Evolutionary conservation across 2,113 vertebrate species (phyloP), one percentile per base, ranked within the genome.

Genomic region (Bucco capensis): DNA sequence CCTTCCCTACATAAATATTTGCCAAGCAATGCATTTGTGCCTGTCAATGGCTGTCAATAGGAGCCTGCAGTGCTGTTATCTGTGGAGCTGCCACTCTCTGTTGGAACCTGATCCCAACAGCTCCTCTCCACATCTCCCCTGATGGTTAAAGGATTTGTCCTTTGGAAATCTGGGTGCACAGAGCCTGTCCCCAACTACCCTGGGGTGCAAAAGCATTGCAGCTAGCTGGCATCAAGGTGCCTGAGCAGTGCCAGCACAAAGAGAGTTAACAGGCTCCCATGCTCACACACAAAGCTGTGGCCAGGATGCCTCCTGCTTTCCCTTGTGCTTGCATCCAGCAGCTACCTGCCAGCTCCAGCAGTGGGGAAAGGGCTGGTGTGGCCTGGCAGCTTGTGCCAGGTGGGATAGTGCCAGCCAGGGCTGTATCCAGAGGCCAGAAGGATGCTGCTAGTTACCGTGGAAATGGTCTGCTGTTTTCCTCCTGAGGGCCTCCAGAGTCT

Each of bases 381-480:
- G 73, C 9, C 12, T 1, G 2, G 72, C 62, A 67, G 47, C 0
- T 0, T 14, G 51, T 60, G 83, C 83, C 89, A 90, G 74, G 12
- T 49, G 51, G 87, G 72, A 6, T 0, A 0, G 66, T n/a, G 82
- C 73, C 89, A 83, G 50, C 14, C 7, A 5, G 46, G 53, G 65
- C 53, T 58, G 57, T 3, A 47, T 5, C 0, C 14, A 14, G 14
- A 23, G 76, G 53, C 35, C 51, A 44, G 40, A 12, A n/a, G 69
- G 78, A 51, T 10, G 56, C 47, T 16, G 21, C n/a, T 24, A 31
- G 83, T 97, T 97, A 99, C 99, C 98, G 25, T 99, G 98, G 96
- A 99, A 99, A 92, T 98, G 98, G 65, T 98, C 97, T 0, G 99
- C 99, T 0, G 99, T 99, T 96, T 98, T 99, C 72, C 98, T 96